Conservation (phyloP, 2,113 vertebrate genomes). For the Pedionomus torquatus region DNA sequence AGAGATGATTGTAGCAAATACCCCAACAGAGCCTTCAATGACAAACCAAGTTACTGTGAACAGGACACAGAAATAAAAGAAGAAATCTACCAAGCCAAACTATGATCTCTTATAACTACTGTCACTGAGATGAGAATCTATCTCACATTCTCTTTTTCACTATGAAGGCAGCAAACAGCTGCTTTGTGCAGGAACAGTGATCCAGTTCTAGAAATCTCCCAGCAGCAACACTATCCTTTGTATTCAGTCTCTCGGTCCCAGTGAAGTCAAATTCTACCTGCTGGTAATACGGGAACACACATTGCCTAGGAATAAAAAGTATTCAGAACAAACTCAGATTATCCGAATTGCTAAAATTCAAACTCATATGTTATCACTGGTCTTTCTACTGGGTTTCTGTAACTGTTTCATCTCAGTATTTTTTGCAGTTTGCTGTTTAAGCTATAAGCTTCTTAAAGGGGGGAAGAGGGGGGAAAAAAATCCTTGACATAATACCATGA, state of each 20-base stretch:
- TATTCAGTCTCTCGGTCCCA: not conserved
- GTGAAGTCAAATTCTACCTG: slow-evolving; percentile 54
- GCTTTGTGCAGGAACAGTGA: slow-evolving; percentile 50
- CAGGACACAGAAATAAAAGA: not conserved
- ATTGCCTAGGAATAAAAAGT: not conserved
- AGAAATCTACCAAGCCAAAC: not conserved
- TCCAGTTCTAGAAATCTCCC: slow-evolving; percentile 66
- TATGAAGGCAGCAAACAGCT: slow-evolving; percentile 55
- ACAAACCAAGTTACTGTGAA: slow-evolving; percentile 10
- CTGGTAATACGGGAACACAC: not conserved
- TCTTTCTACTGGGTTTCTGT: not conserved
- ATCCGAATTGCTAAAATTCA: not conserved
- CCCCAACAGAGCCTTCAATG: not conserved
- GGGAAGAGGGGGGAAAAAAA: not conserved
- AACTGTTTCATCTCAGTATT: not conserved
- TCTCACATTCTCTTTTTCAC: not conserved
- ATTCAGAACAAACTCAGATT: not conserved
- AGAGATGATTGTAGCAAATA: slow-evolving; percentile 37
- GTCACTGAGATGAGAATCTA: not conserved
- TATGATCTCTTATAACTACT: not conserved
- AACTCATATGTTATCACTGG: not conserved
- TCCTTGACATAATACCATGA: slow-evolving; percentile 68
- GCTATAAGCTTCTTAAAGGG: slow-evolving; percentile 48
- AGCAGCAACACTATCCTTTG: slow-evolving; percentile 32
- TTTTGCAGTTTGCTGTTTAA: slow-evolving; percentile 43